These are phyloP conservation scores for Cyprinodon brontotheroides DNA, from an alignment of 2,113 vertebrate species.

Conservation along the genomic window DNA sequence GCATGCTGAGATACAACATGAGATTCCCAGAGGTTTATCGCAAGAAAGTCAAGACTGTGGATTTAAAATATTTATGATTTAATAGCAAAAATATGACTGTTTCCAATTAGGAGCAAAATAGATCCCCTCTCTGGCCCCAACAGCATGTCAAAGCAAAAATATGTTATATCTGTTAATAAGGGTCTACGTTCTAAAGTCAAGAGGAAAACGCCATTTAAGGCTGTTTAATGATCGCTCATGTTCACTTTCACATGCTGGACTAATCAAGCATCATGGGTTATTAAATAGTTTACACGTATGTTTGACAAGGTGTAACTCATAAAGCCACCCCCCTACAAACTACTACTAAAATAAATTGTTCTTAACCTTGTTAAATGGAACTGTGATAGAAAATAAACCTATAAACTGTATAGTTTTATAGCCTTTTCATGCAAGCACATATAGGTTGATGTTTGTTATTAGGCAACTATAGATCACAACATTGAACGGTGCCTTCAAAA, in stretches of 20 bases:
- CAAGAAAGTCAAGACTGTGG: not conserved
- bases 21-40: not conserved
- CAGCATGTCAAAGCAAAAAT: constrained; percentile 46
- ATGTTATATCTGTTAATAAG: constrained; percentile 37
- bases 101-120: constrained; percentile 11
- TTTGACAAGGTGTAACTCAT: constrained; percentile 57
- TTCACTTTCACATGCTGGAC: constrained; percentile 59
- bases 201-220: constrained; percentile 65
- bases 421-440: constrained; percentile 14
- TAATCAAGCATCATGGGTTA: constrained; percentile 65
- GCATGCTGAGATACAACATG: not conserved
- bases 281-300: constrained; percentile 66
- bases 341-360: constrained; percentile 26
- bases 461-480: not conserved
- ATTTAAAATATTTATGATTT: constrained; percentile 18
- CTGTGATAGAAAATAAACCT: constrained; percentile 21
- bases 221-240: constrained; percentile 51
- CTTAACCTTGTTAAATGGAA: constrained; percentile 25
- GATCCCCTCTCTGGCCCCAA: constrained; percentile 12
- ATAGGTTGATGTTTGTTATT: constrained; percentile 25
- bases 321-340: constrained; percentile 67
- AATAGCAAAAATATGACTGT: constrained; percentile 10
- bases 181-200: constrained; percentile 60
- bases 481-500: not conserved
- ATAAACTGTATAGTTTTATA: constrained; percentile 31